Evolutionary conservation across 2,797 vertebrate genomes (phyloP).

Genomic region (Sebastes iracundus): DNA sequence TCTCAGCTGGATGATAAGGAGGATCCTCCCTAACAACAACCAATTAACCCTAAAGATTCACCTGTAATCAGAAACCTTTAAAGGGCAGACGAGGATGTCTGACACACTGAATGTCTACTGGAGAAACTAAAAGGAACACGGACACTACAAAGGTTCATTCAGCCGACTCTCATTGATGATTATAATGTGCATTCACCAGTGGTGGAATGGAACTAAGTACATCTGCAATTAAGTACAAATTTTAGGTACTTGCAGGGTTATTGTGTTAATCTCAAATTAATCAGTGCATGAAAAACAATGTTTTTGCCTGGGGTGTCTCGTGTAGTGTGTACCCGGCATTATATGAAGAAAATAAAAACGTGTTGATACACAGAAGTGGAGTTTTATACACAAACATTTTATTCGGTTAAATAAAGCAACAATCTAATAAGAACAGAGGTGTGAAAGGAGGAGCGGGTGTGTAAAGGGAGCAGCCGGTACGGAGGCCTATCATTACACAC

Average conservation of each 20-base stretch:
- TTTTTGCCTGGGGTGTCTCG: too few species aligned
- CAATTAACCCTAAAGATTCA: background rate
- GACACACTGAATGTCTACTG: background rate
- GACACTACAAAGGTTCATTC: rapidly evolving
- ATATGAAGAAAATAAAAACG: background rate
- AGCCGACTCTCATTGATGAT: rapidly evolving
- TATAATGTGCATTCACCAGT: too few species aligned
- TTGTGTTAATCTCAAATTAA: too few species aligned
- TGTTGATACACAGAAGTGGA: slow-evolving; percentile 34
- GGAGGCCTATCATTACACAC: slow-evolving; percentile 48
- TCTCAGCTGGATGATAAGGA: slow-evolving; percentile 26
- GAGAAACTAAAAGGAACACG: too few species aligned
- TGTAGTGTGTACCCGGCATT: too few species aligned
- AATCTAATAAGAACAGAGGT: slow-evolving; percentile 89
- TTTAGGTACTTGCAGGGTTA: too few species aligned
- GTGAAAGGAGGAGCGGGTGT: slow-evolving; percentile 81
- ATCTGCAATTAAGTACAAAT: too few species aligned
- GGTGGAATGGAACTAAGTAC: too few species aligned
- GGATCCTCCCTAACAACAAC: background rate
- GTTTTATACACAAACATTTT: slow-evolving; percentile 98
- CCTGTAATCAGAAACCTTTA: background rate
- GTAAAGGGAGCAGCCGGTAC: slow-evolving; percentile 70
- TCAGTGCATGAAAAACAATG: too few species aligned
- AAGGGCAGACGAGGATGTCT: background rate
- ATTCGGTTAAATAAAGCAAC: slow-evolving; percentile 95